Evolutionary conservation across 1,140 invertebrate species (phyloP).

Genomic region (Aphelinus atriplicis): DNA sequence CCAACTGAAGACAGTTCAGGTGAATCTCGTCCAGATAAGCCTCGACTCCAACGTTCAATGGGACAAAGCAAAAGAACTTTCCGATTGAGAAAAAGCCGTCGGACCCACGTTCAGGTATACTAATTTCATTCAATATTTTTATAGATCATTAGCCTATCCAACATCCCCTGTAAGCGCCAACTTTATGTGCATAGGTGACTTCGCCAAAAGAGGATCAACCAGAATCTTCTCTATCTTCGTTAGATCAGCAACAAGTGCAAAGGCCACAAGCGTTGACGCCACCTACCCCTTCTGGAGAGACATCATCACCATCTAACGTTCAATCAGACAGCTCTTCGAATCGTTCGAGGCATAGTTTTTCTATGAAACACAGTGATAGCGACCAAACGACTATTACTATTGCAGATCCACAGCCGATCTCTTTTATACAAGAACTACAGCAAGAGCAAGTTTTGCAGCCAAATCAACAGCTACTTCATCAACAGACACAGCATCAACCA

Average conservation of each 20-base stretch:
- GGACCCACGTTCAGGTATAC: constrained; percentile 65
- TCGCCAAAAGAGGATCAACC: neutral
- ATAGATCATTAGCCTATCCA: neutral
- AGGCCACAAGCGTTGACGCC: neutral
- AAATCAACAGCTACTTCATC: neutral
- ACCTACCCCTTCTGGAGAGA: neutral
- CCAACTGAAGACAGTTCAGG: constrained; percentile 75
- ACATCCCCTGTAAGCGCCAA: neutral
- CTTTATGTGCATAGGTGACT: neutral
- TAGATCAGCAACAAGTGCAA: neutral
- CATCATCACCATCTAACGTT: neutral
- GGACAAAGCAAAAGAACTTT: constrained; percentile 95
- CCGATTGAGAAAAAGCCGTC: constrained; percentile 82
- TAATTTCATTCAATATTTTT: constrained; percentile 8
- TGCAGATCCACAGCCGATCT: neutral
- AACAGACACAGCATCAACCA: neutral
- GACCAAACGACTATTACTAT: neutral
- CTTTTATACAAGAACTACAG: neutral
- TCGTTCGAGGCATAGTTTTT: constrained; percentile 46
- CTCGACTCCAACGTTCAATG: constrained; percentile 89
- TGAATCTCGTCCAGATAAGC: constrained; percentile 72
- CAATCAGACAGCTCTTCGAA: constrained; percentile 53
- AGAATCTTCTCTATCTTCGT: neutral
- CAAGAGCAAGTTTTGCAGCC: neutral
- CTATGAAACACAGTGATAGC: neutral